Evolutionary conservation across 2,113 vertebrate species (phyloP).

Genomic region (Plecotus auritus): DNA sequence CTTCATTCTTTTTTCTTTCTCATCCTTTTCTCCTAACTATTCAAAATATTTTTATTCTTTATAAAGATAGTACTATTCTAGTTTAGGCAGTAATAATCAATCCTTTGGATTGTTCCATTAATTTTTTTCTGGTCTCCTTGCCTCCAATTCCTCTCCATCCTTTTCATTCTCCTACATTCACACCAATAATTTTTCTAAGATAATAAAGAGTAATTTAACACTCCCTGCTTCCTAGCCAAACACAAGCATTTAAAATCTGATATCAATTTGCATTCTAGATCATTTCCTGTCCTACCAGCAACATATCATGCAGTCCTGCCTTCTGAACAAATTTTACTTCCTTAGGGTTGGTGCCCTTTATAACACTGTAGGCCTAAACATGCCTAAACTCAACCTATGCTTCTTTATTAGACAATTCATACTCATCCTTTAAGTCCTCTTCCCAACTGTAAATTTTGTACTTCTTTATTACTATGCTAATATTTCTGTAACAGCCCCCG

Average conservation of each 20-base stretch:
- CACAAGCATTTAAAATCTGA: background rate
- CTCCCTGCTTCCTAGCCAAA: background rate
- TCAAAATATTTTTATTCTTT: background rate
- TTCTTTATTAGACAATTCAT: background rate
- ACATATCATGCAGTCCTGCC: background rate
- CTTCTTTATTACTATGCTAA: background rate
- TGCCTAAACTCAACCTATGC: background rate
- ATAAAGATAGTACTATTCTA: background rate
- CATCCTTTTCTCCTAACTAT: background rate
- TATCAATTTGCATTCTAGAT: background rate
- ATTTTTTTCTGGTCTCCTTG: background rate
- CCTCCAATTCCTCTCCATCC: background rate
- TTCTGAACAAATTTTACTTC: background rate
- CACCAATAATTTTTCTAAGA: background rate
- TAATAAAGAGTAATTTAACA: background rate
- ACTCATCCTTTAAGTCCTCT: background rate
- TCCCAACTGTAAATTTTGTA: background rate
- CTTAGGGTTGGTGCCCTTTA: background rate
- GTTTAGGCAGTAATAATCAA: background rate
- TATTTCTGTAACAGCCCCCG: background rate
- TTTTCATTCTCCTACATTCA: background rate
- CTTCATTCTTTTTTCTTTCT: background rate
- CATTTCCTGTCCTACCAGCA: background rate
- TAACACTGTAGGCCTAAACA: background rate
- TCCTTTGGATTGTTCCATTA: background rate